Conservation (phyloP, 2,797 vertebrate species). For the Sorex maritimensis region DNA sequence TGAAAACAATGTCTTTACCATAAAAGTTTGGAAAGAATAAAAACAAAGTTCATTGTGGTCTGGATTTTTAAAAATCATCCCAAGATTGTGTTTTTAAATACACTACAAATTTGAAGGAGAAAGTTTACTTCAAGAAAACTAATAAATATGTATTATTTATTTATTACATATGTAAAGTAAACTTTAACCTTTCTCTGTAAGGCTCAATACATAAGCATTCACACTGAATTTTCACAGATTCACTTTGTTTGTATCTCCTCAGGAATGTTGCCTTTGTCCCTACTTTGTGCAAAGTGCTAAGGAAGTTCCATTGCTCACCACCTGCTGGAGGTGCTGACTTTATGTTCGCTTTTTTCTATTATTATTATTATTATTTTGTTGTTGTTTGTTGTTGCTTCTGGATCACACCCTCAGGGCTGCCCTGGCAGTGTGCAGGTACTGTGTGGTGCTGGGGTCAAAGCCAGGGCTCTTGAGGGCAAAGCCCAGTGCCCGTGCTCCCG, state of each 20-base stretch:
- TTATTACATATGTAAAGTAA: constrained; percentile 31
- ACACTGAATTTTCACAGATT: neutral
- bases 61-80: constrained; percentile 48
- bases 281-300: constrained; percentile 65
- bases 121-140: constrained; percentile 43
- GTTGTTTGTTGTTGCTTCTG: no score
- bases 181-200: constrained; percentile 15
- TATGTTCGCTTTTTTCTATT: no score
- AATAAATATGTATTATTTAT: constrained; percentile 1
- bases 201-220: constrained; percentile 7
- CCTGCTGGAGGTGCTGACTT: constrained; percentile 18
- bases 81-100: constrained; percentile 49
- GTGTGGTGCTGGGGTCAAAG: no score
- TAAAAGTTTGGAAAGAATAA: constrained; percentile 33
- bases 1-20: constrained; percentile 22
- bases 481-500: no score
- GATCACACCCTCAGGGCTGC: no score
- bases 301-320: constrained; percentile 35
- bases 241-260: neutral
- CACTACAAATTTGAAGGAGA: neutral
- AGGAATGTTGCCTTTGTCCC: neutral
- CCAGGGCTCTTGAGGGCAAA: no score
- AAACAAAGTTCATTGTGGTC: constrained; percentile 48
- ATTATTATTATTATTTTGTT: no score
- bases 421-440: no score